phyloP scores from a whole-genome alignment of 1,140 invertebrate species.

The Drosophila lacertosa region DNA sequence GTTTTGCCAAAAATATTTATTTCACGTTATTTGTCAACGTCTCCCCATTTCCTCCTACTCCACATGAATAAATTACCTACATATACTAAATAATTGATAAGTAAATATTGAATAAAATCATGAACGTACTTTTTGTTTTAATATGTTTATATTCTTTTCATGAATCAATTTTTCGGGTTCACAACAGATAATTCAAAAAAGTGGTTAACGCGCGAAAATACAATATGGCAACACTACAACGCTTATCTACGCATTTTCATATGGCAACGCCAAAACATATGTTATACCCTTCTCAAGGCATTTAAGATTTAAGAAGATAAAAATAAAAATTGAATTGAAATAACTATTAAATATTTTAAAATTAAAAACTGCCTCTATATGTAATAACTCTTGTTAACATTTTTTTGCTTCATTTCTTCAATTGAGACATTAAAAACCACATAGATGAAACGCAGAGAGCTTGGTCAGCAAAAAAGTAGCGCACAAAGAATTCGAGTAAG shows the following conservation, averaged over 20 bases:
- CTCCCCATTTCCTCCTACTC: conserved; percentile 17
- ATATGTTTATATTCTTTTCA: too few relatives aligned
- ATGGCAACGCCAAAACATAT: conserved; percentile 33
- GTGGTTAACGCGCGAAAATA: background rate
- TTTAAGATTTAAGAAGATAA: background rate
- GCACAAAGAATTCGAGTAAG: background rate
- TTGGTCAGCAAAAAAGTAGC: conserved; percentile 1
- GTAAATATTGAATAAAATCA: conserved; percentile 31
- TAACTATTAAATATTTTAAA: background rate
- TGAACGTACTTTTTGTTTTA: background rate
- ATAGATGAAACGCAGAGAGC: background rate
- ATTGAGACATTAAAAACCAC: background rate
- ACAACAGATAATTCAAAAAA: conserved; percentile 4
- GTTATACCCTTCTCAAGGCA: conserved; percentile 17
- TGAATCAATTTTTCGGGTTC: too few relatives aligned
- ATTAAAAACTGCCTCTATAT: too few relatives aligned
- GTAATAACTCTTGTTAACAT: background rate
- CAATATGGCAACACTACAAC: background rate
- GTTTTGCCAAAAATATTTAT: conserved; percentile 42
- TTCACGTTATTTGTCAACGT: conserved; percentile 46
- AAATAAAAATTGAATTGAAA: too few relatives aligned
- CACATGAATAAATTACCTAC: conserved; percentile 30
- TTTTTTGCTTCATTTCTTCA: background rate
- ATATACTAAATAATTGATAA: conserved; percentile 36
- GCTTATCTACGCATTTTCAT: background rate